Evolutionary conservation across 2,113 vertebrate species (phyloP).

Genomic region (Calidris pygmaea): DNA sequence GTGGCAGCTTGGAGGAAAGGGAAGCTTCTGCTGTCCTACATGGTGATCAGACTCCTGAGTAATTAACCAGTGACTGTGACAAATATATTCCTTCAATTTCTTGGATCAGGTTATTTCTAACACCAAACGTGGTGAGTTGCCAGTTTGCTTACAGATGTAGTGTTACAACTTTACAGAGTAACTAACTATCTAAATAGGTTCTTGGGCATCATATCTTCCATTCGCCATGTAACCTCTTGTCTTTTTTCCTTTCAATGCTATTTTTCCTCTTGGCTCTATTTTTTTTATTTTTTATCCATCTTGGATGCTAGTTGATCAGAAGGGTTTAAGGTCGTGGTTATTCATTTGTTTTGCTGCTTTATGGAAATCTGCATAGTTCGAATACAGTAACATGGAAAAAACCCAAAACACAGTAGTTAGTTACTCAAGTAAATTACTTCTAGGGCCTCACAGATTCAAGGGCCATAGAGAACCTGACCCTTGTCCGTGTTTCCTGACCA

Average conservation of each 20-base stretch:
- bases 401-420: background rate
- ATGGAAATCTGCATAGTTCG: background rate
- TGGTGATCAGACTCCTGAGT: background rate
- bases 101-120: background rate
- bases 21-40: background rate
- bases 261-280: background rate
- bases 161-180: background rate
- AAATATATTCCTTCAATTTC: background rate
- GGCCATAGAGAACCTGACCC: background rate
- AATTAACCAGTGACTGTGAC: background rate
- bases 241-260: background rate
- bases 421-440: background rate
- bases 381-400: background rate
- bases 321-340: background rate
- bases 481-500: background rate
- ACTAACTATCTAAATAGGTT: background rate
- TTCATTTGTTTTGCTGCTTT: background rate
- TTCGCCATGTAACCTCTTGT: background rate
- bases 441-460: background rate
- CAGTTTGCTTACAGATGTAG: background rate
- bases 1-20: background rate
- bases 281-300: background rate
- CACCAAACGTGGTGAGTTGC: background rate
- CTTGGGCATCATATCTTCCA: fast-evolving
- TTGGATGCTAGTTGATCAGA: background rate